Base-by-base conservation (phyloP, 2,888 invertebrate genomes). In the Formica aserva region DNA sequence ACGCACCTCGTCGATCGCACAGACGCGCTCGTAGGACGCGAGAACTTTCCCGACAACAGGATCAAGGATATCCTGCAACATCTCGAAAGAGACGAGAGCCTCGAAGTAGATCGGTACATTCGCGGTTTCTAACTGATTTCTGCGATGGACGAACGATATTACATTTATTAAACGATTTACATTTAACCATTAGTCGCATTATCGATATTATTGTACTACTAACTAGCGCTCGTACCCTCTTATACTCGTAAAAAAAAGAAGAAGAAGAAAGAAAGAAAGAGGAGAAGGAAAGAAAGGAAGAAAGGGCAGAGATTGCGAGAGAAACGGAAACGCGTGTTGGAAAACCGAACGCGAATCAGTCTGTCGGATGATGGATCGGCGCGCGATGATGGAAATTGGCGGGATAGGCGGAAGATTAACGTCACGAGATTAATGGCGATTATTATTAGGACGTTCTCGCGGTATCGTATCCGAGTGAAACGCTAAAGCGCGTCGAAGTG, bases 181-280 rank as follows among this genome's bases (percentile, higher is more conserved):
- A 84, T 88, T 93, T 93, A 93, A 92, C 89, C 91, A 92, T 92
- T 93, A 93, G 93, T 91, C 91, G 89, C 91, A 91, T 93, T 92
- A 91, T 66, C 65, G 78, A 80, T 92, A 93, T 92, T 91, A 91
- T 91, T 90, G 91, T 91, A 91, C 90, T 91, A 89, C 89, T 83
- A 85, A 83, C 84, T 84, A 88, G 78, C 63, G 77, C 55, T 86
- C 81, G 83, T 88, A 88, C 83, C 82, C 72, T 86, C 84, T 88
- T 75, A 86, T 86, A 82, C 82, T 85, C 85, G 48, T 84, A 82
- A 84, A 72, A 45, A 82, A 84, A 60, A 29, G 48, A 22, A 35
- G 11, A 45, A 26, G 45, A 41, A 57, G 8, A 45, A 32, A 15
- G 11, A 75, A 11, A 38, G 22, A 57, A 13, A n/a, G 4, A n/a